These are phyloP conservation scores for Meloe dianella DNA, from an alignment of 2,888 invertebrate species.

Conservation along the genomic window DNA sequence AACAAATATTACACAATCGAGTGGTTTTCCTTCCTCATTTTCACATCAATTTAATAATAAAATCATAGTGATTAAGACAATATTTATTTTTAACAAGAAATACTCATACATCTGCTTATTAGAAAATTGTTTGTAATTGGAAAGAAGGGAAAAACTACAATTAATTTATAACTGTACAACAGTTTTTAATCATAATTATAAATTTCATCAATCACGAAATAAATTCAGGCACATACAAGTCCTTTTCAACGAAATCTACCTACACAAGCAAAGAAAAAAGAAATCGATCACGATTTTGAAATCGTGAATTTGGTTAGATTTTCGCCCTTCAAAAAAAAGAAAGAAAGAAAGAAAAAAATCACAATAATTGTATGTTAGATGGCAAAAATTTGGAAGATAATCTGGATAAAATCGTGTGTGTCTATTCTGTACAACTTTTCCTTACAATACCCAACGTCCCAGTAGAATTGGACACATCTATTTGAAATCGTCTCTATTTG, in stretches of 20 bases:
- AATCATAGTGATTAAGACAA: background rate
- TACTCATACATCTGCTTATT: no score
- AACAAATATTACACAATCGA: background rate
- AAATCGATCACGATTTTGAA: constrained; percentile 5
- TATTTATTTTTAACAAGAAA: no score
- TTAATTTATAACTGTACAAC: background rate
- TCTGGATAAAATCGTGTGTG: background rate
- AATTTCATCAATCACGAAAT: background rate
- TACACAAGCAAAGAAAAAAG: no score
- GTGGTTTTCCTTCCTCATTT: background rate
- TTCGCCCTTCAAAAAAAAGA: background rate
- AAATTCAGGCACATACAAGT: no score
- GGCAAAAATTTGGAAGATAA: constrained; percentile 7
- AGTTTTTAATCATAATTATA: no score
- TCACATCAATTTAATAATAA: background rate
- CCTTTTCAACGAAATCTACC: background rate
- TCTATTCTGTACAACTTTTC: background rate
- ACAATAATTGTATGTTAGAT: background rate
- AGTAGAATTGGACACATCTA: background rate
- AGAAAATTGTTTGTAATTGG: no score
- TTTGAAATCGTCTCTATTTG: background rate
- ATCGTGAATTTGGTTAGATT: background rate
- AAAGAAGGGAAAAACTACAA: no score
- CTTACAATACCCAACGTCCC: background rate
- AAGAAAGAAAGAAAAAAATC: background rate